phyloP scores from a whole-genome alignment of 2,113 vertebrate species.

The Aspidoscelis tigris region DNA sequence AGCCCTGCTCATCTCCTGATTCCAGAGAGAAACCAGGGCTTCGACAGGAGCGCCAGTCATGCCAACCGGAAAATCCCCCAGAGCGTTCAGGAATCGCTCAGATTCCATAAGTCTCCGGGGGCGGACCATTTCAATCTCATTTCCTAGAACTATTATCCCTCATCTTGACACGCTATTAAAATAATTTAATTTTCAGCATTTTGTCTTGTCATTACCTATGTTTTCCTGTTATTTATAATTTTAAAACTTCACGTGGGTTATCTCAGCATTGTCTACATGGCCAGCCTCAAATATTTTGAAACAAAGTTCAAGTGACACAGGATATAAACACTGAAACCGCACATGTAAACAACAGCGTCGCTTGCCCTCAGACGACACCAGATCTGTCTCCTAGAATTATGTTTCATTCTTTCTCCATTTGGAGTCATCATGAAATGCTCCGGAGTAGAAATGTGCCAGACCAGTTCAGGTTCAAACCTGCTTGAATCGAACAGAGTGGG shows the following conservation, averaged over 20 bases:
- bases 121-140: too few relatives aligned
- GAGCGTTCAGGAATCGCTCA: too few relatives aligned
- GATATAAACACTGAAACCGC: background rate
- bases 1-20: too few relatives aligned
- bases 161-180: constrained; percentile 75
- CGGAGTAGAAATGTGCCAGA: too few relatives aligned
- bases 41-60: too few relatives aligned
- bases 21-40: too few relatives aligned
- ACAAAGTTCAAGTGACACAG: background rate
- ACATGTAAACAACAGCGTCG: background rate
- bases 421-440: too few relatives aligned
- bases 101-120: too few relatives aligned
- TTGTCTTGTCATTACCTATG: constrained; percentile 60
- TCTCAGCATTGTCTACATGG: background rate
- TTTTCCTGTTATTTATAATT: constrained; percentile 64
- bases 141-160: constrained; percentile 68
- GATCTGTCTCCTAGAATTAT: too few relatives aligned
- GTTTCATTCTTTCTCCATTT: background rate
- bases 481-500: too few relatives aligned
- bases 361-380: background rate
- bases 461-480: too few relatives aligned
- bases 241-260: constrained; percentile 25
- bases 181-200: constrained; percentile 73
- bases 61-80: too few relatives aligned
- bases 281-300: background rate